Percentiles rank a stretch among this genome's conserved stretches.
Conservation (phyloP, 2,113 vertebrate species). For the Pollachius pollachius region DNA sequence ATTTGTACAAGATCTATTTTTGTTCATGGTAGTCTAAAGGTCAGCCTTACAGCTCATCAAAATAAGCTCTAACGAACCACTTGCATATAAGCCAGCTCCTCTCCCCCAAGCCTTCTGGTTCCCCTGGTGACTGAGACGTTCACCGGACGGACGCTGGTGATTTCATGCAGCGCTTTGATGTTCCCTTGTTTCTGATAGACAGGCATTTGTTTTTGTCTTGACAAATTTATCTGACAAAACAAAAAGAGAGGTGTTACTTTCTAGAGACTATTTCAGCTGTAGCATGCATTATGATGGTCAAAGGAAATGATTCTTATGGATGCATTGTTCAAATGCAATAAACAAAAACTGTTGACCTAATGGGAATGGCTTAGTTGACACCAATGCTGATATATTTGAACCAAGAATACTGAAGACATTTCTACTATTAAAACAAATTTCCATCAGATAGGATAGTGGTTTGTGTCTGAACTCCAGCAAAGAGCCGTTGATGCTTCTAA, state of each 20-base stretch:
- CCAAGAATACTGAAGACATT: neutral
- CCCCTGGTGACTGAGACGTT: neutral
- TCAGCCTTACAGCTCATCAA: neutral
- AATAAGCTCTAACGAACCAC: neutral
- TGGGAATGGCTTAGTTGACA: conserved; percentile 13
- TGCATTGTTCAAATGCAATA: conserved; percentile 16
- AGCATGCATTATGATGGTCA: conserved; percentile 28
- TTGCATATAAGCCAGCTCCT: neutral
- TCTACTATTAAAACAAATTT: conserved; percentile 14
- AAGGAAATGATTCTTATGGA: conserved; percentile 16
- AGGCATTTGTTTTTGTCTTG: neutral
- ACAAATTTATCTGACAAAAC: neutral
- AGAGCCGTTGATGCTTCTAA: too few species aligned
- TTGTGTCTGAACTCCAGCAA: too few species aligned
- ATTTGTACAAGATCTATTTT: conserved; percentile 1
- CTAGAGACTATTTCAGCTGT: conserved; percentile 23
- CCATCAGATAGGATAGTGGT: too few species aligned
- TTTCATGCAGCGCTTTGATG: conserved; percentile 28
- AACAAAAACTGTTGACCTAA: neutral
- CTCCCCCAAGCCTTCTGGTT: neutral
- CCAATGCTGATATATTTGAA: conserved; percentile 32
- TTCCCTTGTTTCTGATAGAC: neutral
- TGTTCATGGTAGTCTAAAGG: neutral
- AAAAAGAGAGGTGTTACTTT: neutral
- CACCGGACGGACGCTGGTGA: conserved; percentile 18